A percentile compares a stretch with the other conserved stretches of the same genome.
phyloP scores from a whole-genome alignment of 2,888 invertebrate species.

The Scotopteryx bipunctaria region DNA sequence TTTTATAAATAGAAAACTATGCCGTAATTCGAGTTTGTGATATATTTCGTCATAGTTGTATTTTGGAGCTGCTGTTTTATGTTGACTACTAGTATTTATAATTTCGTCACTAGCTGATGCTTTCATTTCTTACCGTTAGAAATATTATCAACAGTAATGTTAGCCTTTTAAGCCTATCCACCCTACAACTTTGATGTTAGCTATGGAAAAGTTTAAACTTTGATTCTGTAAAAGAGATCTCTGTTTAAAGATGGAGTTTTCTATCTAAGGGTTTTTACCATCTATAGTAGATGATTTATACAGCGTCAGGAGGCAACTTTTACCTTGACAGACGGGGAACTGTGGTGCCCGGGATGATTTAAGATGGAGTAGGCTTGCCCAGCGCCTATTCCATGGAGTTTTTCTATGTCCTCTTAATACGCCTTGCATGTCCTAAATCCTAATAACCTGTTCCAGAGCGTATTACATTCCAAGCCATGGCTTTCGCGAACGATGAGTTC shows the following conservation, averaged over 20 bases:
- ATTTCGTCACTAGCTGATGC: no score
- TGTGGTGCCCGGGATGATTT: not conserved
- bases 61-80: no score
- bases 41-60: not conserved
- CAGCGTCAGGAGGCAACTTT: not conserved
- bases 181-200: no score
- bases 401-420: slow-evolving; percentile 1
- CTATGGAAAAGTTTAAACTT: no score
- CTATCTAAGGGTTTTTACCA: no score
- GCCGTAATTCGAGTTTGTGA: not conserved
- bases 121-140: no score
- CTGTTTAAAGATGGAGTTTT: no score
- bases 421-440: slow-evolving; percentile 32
- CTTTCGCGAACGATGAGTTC: slow-evolving; percentile 58
- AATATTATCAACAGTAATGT: not conserved
- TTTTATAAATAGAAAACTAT: slow-evolving; percentile 6
- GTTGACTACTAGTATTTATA: no score
- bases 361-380: not conserved
- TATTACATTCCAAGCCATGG: slow-evolving; percentile 41
- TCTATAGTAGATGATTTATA: no score
- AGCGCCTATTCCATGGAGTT: not conserved
- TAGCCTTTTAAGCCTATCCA: not conserved
- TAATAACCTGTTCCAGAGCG: slow-evolving; percentile 32
- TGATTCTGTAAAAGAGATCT: no score
- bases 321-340: no score